These are phyloP conservation scores for Rugalucina vietnamica DNA, from an alignment of 2,888 invertebrate species.

Conservation along the genomic window DNA sequence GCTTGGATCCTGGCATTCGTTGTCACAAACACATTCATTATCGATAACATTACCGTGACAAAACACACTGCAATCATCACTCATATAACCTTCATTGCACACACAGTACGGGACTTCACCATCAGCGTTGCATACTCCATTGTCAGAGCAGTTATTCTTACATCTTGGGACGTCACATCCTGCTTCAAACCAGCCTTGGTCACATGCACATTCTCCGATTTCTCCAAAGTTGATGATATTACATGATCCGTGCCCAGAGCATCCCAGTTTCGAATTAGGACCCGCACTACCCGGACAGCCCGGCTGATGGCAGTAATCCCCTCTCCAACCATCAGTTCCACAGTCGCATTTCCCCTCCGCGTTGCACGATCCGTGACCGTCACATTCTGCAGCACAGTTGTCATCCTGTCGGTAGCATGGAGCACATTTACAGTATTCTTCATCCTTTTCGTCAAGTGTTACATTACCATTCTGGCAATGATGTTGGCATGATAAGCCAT, in stretches of 20 bases:
- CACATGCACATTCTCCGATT: constrained; percentile 63
- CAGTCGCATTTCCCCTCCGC: constrained; percentile 70
- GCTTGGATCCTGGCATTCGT: constrained; percentile 49
- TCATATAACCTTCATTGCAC: constrained; percentile 75
- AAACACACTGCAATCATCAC: constrained; percentile 68
- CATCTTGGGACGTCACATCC: constrained; percentile 72
- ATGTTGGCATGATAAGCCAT: constrained; percentile 52
- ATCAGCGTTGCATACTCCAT: constrained; percentile 63
- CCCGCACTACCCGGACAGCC: constrained; percentile 71
- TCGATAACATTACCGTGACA: constrained; percentile 68
- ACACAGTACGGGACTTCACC: constrained; percentile 67
- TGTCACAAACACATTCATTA: constrained; percentile 60
- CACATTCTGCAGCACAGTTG: constrained; percentile 53
- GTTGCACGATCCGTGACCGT: constrained; percentile 52
- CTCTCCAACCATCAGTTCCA: constrained; percentile 69
- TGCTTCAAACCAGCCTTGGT: constrained; percentile 69
- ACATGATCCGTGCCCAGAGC: constrained; percentile 71
- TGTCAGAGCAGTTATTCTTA: constrained; percentile 66
- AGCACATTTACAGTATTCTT: constrained; percentile 63
- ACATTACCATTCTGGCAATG: constrained; percentile 58
- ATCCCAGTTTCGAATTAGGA: constrained; percentile 67
- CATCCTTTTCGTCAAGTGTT: constrained; percentile 34
- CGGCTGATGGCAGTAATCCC: constrained; percentile 68
- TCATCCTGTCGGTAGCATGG: constrained; percentile 65
- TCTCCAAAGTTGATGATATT: constrained; percentile 51